These are phyloP conservation scores for Ooceraea biroi DNA, from an alignment of 1,140 invertebrate genomes.

Conservation along the genomic window DNA sequence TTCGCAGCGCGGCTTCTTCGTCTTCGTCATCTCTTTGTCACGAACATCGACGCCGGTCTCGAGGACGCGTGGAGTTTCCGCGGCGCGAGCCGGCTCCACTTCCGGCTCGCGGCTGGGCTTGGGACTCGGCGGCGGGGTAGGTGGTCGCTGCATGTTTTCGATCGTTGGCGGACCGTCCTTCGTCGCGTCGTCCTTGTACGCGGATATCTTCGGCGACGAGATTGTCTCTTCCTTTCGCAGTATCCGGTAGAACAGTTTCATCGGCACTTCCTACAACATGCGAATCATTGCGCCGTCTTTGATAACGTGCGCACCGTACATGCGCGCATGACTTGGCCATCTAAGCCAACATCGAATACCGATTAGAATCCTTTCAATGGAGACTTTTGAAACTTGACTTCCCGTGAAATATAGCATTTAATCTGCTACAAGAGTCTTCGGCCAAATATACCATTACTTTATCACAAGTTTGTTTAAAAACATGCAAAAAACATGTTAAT, in stretches of 20 bases:
- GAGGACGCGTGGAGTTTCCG: slow-evolving; percentile 40
- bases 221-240: slow-evolving; percentile 67
- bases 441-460: too few species aligned
- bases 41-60: slow-evolving; percentile 60
- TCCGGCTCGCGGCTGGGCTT: slow-evolving; percentile 73
- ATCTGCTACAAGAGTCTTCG: too few species aligned
- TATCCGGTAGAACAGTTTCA: slow-evolving; percentile 81
- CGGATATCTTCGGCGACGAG: slow-evolving; percentile 26
- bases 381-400: too few species aligned
- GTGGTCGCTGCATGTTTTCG: slow-evolving; percentile 82
- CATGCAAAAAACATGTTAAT: too few species aligned
- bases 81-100: slow-evolving; percentile 22
- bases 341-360: not conserved
- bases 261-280: slow-evolving; percentile 80
- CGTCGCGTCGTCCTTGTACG: slow-evolving; percentile 25
- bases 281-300: slow-evolving; percentile 47
- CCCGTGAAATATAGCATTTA: too few species aligned
- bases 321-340: not conserved
- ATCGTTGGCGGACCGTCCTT: slow-evolving; percentile 70
- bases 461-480: too few species aligned
- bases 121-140: slow-evolving; percentile 82
- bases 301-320: slow-evolving; percentile 29
- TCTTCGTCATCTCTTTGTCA: slow-evolving; percentile 76
- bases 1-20: slow-evolving; percentile 83
- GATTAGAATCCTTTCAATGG: not conserved